Conservation (phyloP, 37 sponge, comb jelly and placozoan genomes). For the Hexactinellida sp. region DNA sequence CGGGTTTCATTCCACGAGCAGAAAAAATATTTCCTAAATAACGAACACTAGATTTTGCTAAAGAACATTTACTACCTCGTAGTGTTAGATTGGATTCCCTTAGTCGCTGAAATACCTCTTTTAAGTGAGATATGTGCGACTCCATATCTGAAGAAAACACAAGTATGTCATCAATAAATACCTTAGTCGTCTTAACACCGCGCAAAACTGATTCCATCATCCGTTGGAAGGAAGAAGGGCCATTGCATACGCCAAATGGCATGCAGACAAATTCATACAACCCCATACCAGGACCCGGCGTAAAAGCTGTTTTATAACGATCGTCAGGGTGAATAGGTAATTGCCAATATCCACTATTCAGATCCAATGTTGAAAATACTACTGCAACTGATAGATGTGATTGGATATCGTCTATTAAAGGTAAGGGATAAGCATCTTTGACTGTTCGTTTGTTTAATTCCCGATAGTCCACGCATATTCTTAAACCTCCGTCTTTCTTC, state of each 20-base stretch:
- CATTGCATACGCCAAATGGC: constrained; percentile 31
- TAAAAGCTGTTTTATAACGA: constrained; percentile 25
- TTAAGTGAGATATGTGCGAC: constrained; percentile 23
- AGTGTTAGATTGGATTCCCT: constrained; percentile 20
- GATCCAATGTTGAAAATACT: constrained; percentile 28
- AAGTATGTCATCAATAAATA: constrained; percentile 30
- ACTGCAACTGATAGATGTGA: constrained; percentile 10
- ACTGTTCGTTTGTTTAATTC: constrained; percentile 17
- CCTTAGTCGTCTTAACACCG: constrained; percentile 6
- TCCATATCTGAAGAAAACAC: constrained; percentile 14
- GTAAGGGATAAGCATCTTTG: constrained; percentile 25
- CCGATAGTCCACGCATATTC: constrained; percentile 31
- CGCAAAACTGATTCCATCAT: constrained; percentile 29
- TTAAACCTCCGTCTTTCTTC: constrained; percentile 32
- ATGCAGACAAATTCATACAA: constrained; percentile 25
- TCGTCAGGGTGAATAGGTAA: constrained; percentile 9
- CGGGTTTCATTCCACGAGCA: constrained; percentile 22
- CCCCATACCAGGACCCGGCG: constrained; percentile 22
- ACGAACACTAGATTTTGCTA: not conserved
- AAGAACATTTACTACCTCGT: not conserved
- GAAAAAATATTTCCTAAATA: constrained; percentile 27
- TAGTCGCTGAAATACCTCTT: constrained; percentile 18
- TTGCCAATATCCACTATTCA: constrained; percentile 31
- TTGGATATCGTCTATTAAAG: constrained; percentile 26
- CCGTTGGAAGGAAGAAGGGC: constrained; percentile 28